Evolutionary conservation across 2,113 vertebrate genomes (phyloP).

Genomic region (Thryonomys swinderianus): DNA sequence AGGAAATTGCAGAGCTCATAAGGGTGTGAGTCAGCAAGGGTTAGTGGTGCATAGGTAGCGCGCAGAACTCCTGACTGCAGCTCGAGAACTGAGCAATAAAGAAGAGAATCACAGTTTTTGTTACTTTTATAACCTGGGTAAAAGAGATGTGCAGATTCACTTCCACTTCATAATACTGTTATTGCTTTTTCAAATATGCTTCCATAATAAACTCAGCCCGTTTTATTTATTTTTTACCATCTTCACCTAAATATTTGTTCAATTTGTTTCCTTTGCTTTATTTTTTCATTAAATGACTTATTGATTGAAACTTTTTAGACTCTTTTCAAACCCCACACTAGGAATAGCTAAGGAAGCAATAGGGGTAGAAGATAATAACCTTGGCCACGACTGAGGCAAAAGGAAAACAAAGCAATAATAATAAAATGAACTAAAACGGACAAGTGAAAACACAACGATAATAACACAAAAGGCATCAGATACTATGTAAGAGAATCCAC

Average conservation of each 20-base stretch:
- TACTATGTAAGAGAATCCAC: not conserved
- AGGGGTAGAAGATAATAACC: not conserved
- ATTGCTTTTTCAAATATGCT: not conserved
- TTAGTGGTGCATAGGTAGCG: not conserved
- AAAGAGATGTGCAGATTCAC: not conserved
- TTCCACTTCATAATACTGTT: not conserved
- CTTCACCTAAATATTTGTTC: not conserved
- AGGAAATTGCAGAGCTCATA: constrained; percentile 37
- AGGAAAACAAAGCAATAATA: not conserved
- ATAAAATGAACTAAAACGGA: not conserved
- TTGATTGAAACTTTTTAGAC: not conserved
- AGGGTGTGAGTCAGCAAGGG: not conserved
- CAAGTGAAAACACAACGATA: not conserved
- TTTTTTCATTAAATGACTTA: not conserved
- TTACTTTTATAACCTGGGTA: not conserved
- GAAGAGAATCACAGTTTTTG: not conserved
- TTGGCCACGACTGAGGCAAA: not conserved
- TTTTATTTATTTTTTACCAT: not conserved
- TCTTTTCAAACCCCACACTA: not conserved
- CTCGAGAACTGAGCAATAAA: not conserved
- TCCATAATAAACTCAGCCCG: not conserved
- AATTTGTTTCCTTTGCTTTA: not conserved
- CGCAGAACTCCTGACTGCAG: not conserved
- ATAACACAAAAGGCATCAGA: not conserved
- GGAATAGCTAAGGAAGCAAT: not conserved